These are phyloP conservation scores for Brachystomella parvula DNA, from an alignment of 1,140 invertebrate genomes.

Conservation along the genomic window DNA sequence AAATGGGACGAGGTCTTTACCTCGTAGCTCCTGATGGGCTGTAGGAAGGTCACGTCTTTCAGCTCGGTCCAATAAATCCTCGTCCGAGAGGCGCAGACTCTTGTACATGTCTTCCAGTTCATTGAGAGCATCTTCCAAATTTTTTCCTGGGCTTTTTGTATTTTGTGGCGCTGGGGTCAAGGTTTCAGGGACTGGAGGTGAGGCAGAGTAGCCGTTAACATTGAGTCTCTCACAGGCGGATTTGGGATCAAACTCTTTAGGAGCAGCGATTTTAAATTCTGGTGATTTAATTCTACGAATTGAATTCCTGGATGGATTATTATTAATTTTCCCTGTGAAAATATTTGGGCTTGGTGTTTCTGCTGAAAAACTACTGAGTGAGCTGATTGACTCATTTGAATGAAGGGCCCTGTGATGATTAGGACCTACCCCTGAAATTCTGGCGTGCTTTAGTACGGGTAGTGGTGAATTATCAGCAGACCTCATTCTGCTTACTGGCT, in stretches of 20 bases:
- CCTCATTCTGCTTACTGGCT: slow-evolving; percentile 18
- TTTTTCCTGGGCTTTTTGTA: slow-evolving; percentile 41
- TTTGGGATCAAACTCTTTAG: background rate
- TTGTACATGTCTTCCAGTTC: slow-evolving; percentile 85
- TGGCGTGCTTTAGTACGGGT: slow-evolving; percentile 20
- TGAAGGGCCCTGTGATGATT: slow-evolving; percentile 23
- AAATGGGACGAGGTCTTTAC: slow-evolving; percentile 15
- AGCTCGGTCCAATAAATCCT: slow-evolving; percentile 67
- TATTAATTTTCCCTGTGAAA: slow-evolving; percentile 16
- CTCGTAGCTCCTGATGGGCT: slow-evolving; percentile 41
- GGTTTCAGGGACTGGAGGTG: background rate
- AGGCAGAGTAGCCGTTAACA: background rate
- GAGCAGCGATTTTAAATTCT: slow-evolving; percentile 1
- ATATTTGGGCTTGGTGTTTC: slow-evolving; percentile 30
- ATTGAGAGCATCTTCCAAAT: slow-evolving; percentile 74
- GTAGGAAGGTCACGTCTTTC: slow-evolving; percentile 64
- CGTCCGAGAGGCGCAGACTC: slow-evolving; percentile 67
- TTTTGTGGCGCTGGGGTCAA: background rate
- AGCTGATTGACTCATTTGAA: slow-evolving; percentile 40
- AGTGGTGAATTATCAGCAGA: slow-evolving; percentile 36
- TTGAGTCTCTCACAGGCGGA: slow-evolving; percentile 1
- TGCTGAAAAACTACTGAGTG: slow-evolving; percentile 39
- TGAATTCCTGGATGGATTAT: background rate
- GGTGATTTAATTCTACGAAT: background rate
- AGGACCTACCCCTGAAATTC: slow-evolving; percentile 21